Conservation (phyloP, 92 coral and sea anemone genomes). For the Siderastrea siderea region DNA sequence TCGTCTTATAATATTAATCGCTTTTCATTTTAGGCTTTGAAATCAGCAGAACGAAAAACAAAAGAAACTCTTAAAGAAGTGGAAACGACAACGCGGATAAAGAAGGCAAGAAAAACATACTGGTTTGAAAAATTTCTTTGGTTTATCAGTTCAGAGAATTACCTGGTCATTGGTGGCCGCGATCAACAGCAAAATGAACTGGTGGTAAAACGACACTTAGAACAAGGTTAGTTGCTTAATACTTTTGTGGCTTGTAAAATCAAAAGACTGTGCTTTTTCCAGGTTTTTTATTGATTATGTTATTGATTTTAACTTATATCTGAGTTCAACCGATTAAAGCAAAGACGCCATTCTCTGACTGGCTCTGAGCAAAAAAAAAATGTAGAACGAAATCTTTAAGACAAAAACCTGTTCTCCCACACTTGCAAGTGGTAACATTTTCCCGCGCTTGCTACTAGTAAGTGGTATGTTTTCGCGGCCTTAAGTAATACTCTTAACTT, state of each 20-base stretch:
- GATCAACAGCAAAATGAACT: constrained; percentile 99
- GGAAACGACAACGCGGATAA: constrained; percentile 94
- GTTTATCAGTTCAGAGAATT: constrained; percentile 97
- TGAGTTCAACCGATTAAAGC: not conserved
- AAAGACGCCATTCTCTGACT: not conserved
- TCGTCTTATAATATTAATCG: too few species aligned
- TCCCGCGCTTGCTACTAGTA: too few species aligned
- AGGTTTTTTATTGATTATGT: too few species aligned
- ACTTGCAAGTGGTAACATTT: not conserved
- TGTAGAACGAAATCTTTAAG: not conserved
- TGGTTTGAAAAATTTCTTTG: constrained; percentile 99
- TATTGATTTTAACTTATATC: too few species aligned
- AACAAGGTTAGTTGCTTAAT: constrained; percentile 72
- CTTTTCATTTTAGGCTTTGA: constrained; percentile 78
- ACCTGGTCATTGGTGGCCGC: constrained; percentile 93
- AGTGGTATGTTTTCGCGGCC: too few species aligned
- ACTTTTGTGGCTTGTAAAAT: not conserved
- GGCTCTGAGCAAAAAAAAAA: not conserved
- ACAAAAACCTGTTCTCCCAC: not conserved
- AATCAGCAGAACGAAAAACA: constrained; percentile 96
- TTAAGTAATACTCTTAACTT: too few species aligned
- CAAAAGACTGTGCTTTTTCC: too few species aligned
- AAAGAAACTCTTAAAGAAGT: constrained; percentile 96
- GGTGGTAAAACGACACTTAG: constrained; percentile 90
- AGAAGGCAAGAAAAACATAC: constrained; percentile 94